Conservation (phyloP, 2,113 vertebrate species). For the Oryzias javanicus region DNA sequence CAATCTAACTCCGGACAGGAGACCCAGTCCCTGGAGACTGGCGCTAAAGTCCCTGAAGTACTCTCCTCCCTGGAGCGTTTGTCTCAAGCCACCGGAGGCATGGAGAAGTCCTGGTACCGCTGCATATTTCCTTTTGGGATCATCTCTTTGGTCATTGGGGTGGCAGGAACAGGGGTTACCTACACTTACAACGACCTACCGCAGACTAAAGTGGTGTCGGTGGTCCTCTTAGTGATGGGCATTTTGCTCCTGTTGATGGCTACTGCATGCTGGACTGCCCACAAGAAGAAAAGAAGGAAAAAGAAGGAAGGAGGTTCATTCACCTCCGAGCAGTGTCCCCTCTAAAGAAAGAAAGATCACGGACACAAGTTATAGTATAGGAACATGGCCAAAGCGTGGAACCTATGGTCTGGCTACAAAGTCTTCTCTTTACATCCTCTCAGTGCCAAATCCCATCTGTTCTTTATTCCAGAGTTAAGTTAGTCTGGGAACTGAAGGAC, state of each 20-base stretch:
- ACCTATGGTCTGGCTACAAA: constrained; percentile 20
- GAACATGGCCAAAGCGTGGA: constrained; percentile 16
- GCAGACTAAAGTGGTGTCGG: constrained; percentile 86
- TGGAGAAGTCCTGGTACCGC: constrained; percentile 90
- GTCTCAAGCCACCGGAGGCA: constrained; percentile 86
- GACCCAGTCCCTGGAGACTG: constrained; percentile 63
- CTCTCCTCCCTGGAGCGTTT: constrained; percentile 82
- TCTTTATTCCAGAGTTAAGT: constrained; percentile 38
- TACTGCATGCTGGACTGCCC: constrained; percentile 84
- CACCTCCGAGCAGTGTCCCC: constrained; percentile 81
- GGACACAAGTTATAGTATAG: constrained; percentile 21
- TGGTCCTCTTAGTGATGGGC: constrained; percentile 82
- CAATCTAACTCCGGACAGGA: constrained; percentile 54
- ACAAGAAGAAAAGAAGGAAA: constrained; percentile 79
- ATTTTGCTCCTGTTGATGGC: constrained; percentile 81
- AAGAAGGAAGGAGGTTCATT: constrained; percentile 77
- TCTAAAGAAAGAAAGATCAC: constrained; percentile 66
- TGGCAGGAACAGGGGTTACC: constrained; percentile 86
- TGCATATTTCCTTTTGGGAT: constrained; percentile 92
- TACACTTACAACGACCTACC: constrained; percentile 87
- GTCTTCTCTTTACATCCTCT: constrained; percentile 21
- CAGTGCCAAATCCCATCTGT: constrained; percentile 22
- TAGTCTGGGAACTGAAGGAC: constrained; percentile 25
- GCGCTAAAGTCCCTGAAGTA: constrained; percentile 78
- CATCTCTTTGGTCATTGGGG: constrained; percentile 86